Percentiles rank a stretch among this genome's conserved stretches.
Conservation (phyloP, 2,888 invertebrate species). For the Serrognathus titanus region DNA sequence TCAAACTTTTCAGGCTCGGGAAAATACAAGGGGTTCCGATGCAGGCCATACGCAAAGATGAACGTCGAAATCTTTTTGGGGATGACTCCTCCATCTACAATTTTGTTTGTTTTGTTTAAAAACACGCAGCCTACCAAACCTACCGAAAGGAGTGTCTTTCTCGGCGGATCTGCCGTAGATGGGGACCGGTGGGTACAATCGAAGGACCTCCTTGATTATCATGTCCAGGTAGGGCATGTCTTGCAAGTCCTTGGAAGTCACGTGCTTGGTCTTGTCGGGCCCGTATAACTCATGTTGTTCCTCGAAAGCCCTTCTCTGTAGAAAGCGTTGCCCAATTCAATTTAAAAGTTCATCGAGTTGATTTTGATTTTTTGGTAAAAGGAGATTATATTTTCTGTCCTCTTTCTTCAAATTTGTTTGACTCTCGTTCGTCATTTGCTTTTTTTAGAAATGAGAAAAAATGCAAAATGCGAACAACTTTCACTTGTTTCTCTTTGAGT, state of each 20-base stretch:
- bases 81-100: conserved; percentile 14
- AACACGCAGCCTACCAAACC: background rate
- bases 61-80: conserved; percentile 17
- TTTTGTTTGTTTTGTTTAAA: background rate
- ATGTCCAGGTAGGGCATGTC: conserved; percentile 56
- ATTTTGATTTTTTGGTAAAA: no score
- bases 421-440: no score
- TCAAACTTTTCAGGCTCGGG: conserved; percentile 44
- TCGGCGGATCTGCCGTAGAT: conserved; percentile 47
- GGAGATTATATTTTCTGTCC: no score
- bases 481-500: no score
- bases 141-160: conserved; percentile 44
- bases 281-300: conserved; percentile 44
- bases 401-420: no score
- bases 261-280: conserved; percentile 22
- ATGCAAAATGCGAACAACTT: no score
- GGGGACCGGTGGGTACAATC: conserved; percentile 55
- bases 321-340: conserved; percentile 14
- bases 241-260: conserved; percentile 43
- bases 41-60: conserved; percentile 29
- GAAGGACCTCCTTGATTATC: conserved; percentile 53
- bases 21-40: conserved; percentile 47
- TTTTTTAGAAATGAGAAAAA: no score
- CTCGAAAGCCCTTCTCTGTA: conserved; percentile 40
- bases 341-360: no score